phyloP scores from a whole-genome alignment of 1,140 invertebrate species.

The Colletes gigas region DNA sequence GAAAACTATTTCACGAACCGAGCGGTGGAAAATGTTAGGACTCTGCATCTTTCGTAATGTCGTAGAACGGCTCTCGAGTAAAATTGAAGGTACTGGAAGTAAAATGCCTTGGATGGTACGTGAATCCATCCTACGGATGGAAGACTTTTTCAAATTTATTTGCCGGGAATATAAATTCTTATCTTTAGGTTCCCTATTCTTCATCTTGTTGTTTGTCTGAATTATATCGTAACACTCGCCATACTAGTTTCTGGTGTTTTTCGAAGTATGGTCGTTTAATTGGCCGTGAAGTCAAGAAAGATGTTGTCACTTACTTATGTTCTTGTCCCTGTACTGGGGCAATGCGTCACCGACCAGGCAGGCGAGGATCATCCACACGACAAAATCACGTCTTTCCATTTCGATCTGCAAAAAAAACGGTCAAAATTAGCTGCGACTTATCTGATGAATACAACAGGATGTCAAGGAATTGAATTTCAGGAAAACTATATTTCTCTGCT shows the following conservation, averaged over 20 bases:
- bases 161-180: neutral
- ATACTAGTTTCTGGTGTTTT: too few relatives aligned
- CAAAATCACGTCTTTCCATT: constrained; percentile 59
- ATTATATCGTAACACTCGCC: neutral
- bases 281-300: neutral
- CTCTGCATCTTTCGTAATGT: constrained; percentile 56
- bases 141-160: neutral
- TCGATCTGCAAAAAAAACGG: constrained; percentile 49
- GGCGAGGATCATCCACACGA: constrained; percentile 53
- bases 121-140: neutral
- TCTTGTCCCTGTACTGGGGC: constrained; percentile 69
- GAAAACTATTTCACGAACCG: constrained; percentile 48
- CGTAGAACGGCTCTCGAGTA: constrained; percentile 38
- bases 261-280: neutral
- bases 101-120: neutral
- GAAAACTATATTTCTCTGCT: too few relatives aligned
- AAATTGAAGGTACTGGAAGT: constrained; percentile 45
- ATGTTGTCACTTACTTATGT: constrained; percentile 67
- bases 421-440: too few relatives aligned
- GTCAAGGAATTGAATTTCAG: too few relatives aligned
- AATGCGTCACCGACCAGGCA: constrained; percentile 53
- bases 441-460: too few relatives aligned
- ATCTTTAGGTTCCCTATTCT: neutral
- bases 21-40: constrained; percentile 46
- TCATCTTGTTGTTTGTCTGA: neutral